Conservation (phyloP, 1,140 invertebrate genomes). For the Drusus annulatus region DNA sequence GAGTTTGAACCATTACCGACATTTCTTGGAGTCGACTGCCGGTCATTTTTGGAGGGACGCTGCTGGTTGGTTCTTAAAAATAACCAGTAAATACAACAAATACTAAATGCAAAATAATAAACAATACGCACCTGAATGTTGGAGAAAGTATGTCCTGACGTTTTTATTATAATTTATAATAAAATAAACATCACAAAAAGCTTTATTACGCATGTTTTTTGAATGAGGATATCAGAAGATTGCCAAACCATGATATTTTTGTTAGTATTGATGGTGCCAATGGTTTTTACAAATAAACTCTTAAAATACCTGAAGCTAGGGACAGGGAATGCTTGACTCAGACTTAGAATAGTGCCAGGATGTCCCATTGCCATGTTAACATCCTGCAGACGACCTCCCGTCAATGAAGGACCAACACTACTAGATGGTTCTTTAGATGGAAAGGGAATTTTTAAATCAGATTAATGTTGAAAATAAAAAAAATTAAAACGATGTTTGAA, state of each 20-base stretch:
- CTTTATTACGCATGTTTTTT: not conserved
- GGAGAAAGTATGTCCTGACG: not conserved
- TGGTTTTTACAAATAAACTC: not conserved
- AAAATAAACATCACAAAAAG: no score
- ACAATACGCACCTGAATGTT: conserved; percentile 37
- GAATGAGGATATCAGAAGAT: no score
- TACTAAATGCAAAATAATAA: conserved; percentile 2
- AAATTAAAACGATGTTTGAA: no score
- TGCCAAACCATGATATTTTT: no score
- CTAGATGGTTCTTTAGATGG: conserved; percentile 75
- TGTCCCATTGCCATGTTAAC: conserved; percentile 62
- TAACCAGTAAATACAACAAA: conserved; percentile 13
- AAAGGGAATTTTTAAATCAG: conserved; percentile 1
- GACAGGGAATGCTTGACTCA: conserved; percentile 76
- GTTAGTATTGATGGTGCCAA: no score
- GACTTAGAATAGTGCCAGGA: conserved; percentile 73
- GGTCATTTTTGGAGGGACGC: conserved; percentile 77
- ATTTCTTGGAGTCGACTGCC: conserved; percentile 73
- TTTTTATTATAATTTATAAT: not conserved
- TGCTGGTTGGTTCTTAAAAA: conserved; percentile 77
- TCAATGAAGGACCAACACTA: conserved; percentile 77
- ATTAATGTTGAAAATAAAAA: conserved; percentile 4
- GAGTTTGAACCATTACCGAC: conserved; percentile 61
- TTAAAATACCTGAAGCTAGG: conserved; percentile 73
- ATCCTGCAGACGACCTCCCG: conserved; percentile 73